These are phyloP conservation scores for Hippocampus barbouri DNA, from an alignment of 2,113 vertebrate genomes.

Conservation along the genomic window DNA sequence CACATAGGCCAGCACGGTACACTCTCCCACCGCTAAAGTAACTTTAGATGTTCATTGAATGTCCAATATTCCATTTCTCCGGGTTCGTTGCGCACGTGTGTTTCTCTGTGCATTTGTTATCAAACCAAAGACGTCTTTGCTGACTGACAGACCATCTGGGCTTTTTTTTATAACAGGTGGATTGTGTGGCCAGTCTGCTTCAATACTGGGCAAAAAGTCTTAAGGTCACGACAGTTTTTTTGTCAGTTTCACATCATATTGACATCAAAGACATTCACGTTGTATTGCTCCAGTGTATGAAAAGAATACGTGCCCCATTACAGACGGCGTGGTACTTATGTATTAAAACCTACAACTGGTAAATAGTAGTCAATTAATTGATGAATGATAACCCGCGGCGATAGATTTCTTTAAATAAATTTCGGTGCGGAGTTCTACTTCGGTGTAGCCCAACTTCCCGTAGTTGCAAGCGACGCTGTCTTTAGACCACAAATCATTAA, in stretches of 20 bases:
- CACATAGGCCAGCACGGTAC: constrained; percentile 44
- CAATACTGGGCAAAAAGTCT: background rate
- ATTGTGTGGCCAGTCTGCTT: background rate
- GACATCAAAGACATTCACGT: background rate
- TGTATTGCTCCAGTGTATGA: background rate
- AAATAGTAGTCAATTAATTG: background rate
- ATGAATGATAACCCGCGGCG: background rate
- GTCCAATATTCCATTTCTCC: background rate
- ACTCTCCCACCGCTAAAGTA: constrained; percentile 36
- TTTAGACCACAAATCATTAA: background rate
- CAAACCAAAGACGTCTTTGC: background rate
- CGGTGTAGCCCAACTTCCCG: background rate
- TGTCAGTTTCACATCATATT: background rate
- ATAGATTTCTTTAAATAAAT: background rate
- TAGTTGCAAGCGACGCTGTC: background rate
- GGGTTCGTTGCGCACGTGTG: background rate
- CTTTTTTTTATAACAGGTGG: background rate
- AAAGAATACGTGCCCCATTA: background rate
- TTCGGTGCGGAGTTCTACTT: background rate
- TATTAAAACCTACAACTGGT: too few species aligned
- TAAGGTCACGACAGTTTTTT: background rate
- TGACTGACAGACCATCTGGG: background rate
- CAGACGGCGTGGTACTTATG: background rate
- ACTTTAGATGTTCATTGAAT: background rate
- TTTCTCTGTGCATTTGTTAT: background rate